These are phyloP conservation scores for Lerista edwardsae DNA, from an alignment of 2,797 vertebrate species.

Conservation along the genomic window DNA sequence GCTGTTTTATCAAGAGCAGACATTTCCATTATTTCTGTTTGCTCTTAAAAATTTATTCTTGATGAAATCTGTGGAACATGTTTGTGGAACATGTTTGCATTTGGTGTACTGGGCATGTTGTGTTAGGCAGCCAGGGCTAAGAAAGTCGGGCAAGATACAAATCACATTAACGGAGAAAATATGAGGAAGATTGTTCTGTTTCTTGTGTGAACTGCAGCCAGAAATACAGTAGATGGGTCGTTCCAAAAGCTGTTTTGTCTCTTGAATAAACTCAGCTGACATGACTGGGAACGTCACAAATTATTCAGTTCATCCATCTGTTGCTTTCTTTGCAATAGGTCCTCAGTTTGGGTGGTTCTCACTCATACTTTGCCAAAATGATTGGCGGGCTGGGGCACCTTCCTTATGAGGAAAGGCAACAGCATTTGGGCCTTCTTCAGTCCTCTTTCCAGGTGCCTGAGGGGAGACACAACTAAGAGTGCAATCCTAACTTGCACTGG, in stretches of 20 bases:
- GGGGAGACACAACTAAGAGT: too few species aligned
- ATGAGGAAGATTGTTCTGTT: neutral
- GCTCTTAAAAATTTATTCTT: constrained; percentile 1
- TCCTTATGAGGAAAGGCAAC: too few species aligned
- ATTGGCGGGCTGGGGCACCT: too few species aligned
- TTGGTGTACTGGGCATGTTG: neutral
- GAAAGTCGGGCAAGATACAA: neutral
- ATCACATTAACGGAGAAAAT: neutral
- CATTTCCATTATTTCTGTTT: constrained; percentile 5
- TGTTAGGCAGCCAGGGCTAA: neutral
- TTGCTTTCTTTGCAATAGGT: neutral
- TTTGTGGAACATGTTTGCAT: neutral
- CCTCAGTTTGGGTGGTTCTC: neutral
- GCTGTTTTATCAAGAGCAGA: neutral
- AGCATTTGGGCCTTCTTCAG: too few species aligned
- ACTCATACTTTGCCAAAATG: neutral
- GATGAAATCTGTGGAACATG: neutral
- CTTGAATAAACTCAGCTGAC: neutral
- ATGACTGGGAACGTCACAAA: neutral
- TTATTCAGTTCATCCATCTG: neutral
- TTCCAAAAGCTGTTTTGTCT: neutral
- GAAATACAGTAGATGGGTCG: neutral
- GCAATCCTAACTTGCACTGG: too few species aligned
- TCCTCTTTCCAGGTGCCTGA: too few species aligned
- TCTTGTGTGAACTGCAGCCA: neutral